phyloP scores from a whole-genome alignment of 2,113 vertebrate species.

The Ageneiosus marmoratus region DNA sequence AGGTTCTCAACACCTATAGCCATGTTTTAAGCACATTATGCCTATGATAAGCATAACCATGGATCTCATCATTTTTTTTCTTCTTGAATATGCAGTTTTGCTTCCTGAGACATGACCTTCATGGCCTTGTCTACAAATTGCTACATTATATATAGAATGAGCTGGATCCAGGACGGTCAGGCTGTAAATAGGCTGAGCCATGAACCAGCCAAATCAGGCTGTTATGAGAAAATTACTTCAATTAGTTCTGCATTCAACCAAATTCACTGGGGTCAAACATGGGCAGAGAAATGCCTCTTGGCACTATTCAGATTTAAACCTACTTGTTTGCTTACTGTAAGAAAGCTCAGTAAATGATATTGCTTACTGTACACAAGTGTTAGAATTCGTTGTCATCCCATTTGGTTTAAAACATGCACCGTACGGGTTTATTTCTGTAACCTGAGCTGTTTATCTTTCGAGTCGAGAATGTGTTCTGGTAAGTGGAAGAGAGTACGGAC shows the following conservation, averaged over 20 bases:
- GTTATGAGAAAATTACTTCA: constrained; percentile 43
- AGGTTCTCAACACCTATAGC: background rate
- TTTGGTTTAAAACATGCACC: constrained; percentile 2
- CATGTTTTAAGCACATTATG: constrained; percentile 28
- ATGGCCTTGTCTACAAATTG: constrained; percentile 31
- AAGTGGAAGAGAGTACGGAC: background rate
- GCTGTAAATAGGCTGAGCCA: constrained; percentile 38
- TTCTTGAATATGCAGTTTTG: constrained; percentile 44
- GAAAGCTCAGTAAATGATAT: background rate
- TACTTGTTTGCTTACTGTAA: constrained; percentile 1
- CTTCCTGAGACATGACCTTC: constrained; percentile 22
- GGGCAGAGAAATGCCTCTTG: background rate
- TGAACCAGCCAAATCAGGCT: constrained; percentile 27
- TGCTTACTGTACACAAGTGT: background rate
- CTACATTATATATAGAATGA: constrained; percentile 45
- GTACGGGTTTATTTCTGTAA: background rate
- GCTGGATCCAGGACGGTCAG: constrained; percentile 38
- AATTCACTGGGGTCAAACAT: constrained; percentile 21
- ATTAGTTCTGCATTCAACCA: constrained; percentile 43
- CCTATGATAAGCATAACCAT: constrained; percentile 29
- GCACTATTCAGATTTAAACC: constrained; percentile 8
- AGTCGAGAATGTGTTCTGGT: background rate
- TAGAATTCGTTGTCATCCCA: background rate
- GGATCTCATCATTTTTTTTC: constrained; percentile 32
- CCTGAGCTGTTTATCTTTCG: constrained; percentile 9